Conservation (phyloP, 2,113 vertebrate species). For the Gavialis gangeticus region DNA sequence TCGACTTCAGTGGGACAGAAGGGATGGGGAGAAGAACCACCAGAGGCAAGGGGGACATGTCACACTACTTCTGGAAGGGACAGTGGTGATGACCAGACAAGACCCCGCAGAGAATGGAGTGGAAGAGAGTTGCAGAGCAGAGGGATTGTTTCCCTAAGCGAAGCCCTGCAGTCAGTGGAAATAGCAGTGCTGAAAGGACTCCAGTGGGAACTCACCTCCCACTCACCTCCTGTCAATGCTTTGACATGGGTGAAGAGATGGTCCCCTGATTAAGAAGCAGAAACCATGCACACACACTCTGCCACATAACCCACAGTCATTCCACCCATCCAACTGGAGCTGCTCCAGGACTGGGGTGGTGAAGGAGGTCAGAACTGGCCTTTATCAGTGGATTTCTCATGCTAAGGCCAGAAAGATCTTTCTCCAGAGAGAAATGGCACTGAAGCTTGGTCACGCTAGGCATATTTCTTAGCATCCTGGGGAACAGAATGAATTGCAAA, state of each 20-base stretch:
- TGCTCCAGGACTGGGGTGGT: not conserved
- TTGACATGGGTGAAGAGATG: not conserved
- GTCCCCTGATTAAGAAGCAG: not conserved
- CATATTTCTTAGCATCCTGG: not conserved
- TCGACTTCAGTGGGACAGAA: not conserved
- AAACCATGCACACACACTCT: not conserved
- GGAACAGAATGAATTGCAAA: not conserved
- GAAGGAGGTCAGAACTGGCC: not conserved
- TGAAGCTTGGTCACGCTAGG: not conserved
- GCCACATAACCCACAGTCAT: not conserved
- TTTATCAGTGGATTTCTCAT: not conserved
- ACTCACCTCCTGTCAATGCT: not conserved
- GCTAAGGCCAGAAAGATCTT: not conserved
- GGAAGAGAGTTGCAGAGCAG: not conserved
- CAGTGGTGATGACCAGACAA: not conserved
- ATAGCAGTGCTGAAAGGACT: not conserved
- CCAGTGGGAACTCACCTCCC: not conserved
- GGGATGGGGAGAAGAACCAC: not conserved
- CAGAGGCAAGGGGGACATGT: rapidly evolving
- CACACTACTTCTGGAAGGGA: not conserved
- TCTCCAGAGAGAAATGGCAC: not conserved
- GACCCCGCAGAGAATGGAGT: not conserved
- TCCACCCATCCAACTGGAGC: not conserved
- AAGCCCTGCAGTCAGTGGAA: not conserved
- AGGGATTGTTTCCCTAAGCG: not conserved